A percentile compares a stretch with the other conserved stretches of the same genome.
Conservation (phyloP, 2,113 vertebrate genomes). For the Hemicordylus capensis region DNA sequence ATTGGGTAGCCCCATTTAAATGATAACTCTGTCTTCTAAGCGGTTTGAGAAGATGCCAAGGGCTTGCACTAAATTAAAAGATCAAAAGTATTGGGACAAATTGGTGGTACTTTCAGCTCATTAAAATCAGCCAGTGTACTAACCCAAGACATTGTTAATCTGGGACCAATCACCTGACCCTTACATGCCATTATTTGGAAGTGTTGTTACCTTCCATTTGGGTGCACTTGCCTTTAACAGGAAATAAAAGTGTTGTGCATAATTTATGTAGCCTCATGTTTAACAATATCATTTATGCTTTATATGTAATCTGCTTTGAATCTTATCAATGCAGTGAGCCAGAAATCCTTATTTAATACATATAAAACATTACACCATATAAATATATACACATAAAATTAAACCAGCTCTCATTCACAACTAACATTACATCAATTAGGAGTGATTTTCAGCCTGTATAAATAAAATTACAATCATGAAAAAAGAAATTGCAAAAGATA, state of each 20-base stretch:
- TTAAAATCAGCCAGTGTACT: background rate
- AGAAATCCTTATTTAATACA: too few species aligned
- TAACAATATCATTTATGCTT: background rate
- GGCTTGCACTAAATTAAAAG: background rate
- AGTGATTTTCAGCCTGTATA: too few species aligned
- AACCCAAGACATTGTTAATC: background rate
- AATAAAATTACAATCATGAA: too few species aligned
- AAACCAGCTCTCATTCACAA: too few species aligned
- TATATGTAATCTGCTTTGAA: background rate
- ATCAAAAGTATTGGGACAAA: background rate
- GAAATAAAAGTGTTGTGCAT: background rate
- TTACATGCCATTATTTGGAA: background rate
- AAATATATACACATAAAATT: too few species aligned
- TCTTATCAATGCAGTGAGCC: background rate
- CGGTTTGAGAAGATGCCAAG: background rate
- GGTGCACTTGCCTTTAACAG: background rate
- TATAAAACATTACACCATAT: background rate
- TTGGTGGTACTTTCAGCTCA: background rate
- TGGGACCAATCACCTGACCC: background rate
- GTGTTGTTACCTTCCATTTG: background rate
- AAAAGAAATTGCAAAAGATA: too few species aligned
- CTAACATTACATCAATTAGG: too few species aligned
- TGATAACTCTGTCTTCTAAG: background rate
- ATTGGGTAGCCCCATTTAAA: background rate
- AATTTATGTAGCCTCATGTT: background rate